Evolutionary conservation across 1,140 invertebrate species (phyloP), one percentile per base, ranked within the genome.

Genomic region (Archivesica marissinica): DNA sequence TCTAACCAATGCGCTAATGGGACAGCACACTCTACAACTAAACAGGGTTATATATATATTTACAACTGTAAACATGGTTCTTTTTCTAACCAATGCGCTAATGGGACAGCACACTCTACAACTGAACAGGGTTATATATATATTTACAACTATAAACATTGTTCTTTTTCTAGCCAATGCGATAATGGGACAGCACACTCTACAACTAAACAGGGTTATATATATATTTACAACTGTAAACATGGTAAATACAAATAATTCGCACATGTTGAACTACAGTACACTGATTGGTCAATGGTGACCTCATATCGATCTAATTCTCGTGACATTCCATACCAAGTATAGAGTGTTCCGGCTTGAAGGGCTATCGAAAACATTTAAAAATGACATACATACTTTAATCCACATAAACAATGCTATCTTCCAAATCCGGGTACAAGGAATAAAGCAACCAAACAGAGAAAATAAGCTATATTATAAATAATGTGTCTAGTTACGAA

Each of bases 351-450:
- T 33, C 28, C 50, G 13, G 30, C 39, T 72, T 72, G 68, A 47
- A 72, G 50, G 35, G 25, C 68, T 76, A 20, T 56, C 23, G 54
- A 44, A 41, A 47, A 72, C 68, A 72, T 72, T 72, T 52, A n/a
- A 33, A 56, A 72, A 44, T n/a, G 44, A 50, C 35, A 72, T 39
- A 59, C 41, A 66, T 79, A 66, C 77, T 79, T 79, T 66, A 50
- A 79, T 79, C 77, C 61, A 33, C 30, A 50, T 66, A 79, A 79
- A 79, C 77, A 79, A 50, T 64, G 77, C 59, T 64, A 79, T 79
- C 59, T 47, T 11, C 39, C n/a, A 59, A 44, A 79, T 44, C 77
- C 44, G 54, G 15, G 59, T 64, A 79, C 77, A 79, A 66, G 77
- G 59, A 44, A 64, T 79, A 68, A 17, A 47, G 30, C 41, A 72